These are phyloP conservation scores for Eupsilia transversa DNA, from an alignment of 2,888 invertebrate species.

Conservation along the genomic window DNA sequence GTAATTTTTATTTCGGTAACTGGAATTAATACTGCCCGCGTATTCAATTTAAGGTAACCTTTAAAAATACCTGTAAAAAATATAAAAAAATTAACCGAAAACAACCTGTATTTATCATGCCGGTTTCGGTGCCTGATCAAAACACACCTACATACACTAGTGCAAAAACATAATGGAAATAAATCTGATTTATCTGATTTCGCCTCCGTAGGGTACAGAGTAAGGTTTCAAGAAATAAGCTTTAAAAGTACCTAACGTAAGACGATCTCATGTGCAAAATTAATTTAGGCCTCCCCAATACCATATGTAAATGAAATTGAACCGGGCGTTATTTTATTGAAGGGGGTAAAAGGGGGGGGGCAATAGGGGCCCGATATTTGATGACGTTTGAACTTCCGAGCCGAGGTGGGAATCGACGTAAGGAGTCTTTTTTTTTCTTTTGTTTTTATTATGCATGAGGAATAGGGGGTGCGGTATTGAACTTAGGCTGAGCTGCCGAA, in stretches of 20 bases:
- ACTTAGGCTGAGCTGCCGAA: conserved; percentile 44
- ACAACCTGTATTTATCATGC: too few relatives aligned
- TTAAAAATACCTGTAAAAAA: too few relatives aligned
- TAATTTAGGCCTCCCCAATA: conserved; percentile 79
- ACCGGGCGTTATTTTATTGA: conserved; percentile 73
- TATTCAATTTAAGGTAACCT: too few relatives aligned
- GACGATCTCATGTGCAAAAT: conserved; percentile 76
- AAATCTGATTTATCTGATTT: conserved; percentile 70
- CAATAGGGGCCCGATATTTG: conserved; percentile 64
- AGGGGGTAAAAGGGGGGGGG: conserved; percentile 45
- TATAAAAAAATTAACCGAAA: too few relatives aligned
- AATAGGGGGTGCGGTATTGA: conserved; percentile 56
- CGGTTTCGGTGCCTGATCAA: too few relatives aligned
- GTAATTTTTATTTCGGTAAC: too few relatives aligned
- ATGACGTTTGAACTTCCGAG: conserved; percentile 71
- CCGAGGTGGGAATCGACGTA: conserved; percentile 68
- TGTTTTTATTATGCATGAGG: conserved; percentile 70
- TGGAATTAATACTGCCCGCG: too few relatives aligned
- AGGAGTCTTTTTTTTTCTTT: conserved; percentile 66
- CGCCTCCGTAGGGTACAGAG: conserved; percentile 42
- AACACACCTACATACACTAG: conserved; percentile 39
- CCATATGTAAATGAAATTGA: conserved; percentile 84
- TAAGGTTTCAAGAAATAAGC: conserved; percentile 73
- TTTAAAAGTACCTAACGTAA: conserved; percentile 72
- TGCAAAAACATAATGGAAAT: conserved; percentile 60